Conservation (phyloP, 2,888 invertebrate species). For the Thymelicus lineola region DNA sequence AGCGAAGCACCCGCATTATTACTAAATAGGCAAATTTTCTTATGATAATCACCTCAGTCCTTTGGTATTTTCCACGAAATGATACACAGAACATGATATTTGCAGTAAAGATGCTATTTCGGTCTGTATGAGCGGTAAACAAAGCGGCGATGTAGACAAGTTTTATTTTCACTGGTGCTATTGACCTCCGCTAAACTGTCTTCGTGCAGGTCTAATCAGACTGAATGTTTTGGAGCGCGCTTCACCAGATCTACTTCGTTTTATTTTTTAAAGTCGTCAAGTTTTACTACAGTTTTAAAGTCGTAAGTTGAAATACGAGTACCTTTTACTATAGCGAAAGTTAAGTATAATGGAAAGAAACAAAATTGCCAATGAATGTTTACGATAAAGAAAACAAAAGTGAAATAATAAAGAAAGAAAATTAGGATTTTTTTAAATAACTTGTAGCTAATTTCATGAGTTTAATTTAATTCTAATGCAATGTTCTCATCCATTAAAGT, state of each 20-base stretch:
- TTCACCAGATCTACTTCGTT: neutral
- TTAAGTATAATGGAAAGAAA: too few species aligned
- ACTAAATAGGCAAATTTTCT: neutral
- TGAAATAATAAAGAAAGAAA: too few species aligned
- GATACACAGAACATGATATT: conserved; percentile 1
- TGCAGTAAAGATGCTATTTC: conserved; percentile 8
- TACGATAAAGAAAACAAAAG: too few species aligned
- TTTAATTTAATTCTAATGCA: too few species aligned
- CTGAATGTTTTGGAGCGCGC: neutral
- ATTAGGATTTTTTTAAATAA: too few species aligned
- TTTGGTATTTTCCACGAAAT: neutral
- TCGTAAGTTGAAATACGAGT: neutral
- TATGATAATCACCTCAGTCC: neutral
- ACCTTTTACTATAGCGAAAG: neutral
- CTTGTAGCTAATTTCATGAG: too few species aligned
- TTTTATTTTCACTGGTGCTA: conserved; percentile 43
- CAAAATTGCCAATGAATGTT: too few species aligned
- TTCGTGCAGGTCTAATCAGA: conserved; percentile 6
- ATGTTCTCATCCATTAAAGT: too few species aligned
- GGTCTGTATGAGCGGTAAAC: conserved; percentile 38
- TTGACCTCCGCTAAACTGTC: conserved; percentile 42
- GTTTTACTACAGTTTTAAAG: neutral
- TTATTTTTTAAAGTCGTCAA: conserved; percentile 3
- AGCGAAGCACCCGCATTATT: too few species aligned
- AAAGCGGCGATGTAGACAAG: conserved; percentile 39